Base-by-base conservation (phyloP, 2,113 vertebrate genomes). In the Apistogramma diplotaenia region DNA sequence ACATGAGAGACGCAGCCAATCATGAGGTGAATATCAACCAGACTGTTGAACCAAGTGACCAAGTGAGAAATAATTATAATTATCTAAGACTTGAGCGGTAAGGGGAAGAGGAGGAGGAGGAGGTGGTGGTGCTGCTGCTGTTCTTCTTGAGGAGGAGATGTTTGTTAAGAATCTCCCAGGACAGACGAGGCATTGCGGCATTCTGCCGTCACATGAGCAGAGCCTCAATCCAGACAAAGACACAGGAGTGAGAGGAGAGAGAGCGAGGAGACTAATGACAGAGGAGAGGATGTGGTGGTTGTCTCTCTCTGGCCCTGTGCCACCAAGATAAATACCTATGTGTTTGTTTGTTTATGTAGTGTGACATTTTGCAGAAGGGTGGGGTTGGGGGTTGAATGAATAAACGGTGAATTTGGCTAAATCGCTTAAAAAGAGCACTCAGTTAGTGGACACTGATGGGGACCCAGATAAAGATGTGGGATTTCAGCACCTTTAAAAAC, bases 101-200 rank as follows among this genome's bases (percentile, higher is more conserved):
- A 58, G 58, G 33, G 15, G 65, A 70, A 31, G 43, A 70, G 49
- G n/a, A 43, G 62, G 43, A 10, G 21, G 67, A n/a, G 75, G 61
- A 19, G 21, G 35, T 8, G 72, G 56, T 1, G 16, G 55, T 61
- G 86, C 16, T 5, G 43, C 43, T 71, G 87, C n/a, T 37, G 51
- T 25, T 78, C 57, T 83, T 89, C 71, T 78, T 73, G 74, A 82
- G 75, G 83, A 87, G 71, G 81, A 84, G 87, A 89, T 88, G 90
- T 93, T 90, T 90, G 90, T 91, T 88, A 92, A 92, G 84, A 86
- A 86, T 92, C 90, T 92, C 89, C 77, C 89, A 90, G 90, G 90
- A 92, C 92, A 89, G 92, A 86, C 89, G 86, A 91, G 91, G 91
- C 93, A 91, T 91, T 93, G 92, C 92, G 89, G 93, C 91, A 93